Base-by-base conservation (phyloP, 2,797 vertebrate species). In the Sarcophilus harrisii region DNA sequence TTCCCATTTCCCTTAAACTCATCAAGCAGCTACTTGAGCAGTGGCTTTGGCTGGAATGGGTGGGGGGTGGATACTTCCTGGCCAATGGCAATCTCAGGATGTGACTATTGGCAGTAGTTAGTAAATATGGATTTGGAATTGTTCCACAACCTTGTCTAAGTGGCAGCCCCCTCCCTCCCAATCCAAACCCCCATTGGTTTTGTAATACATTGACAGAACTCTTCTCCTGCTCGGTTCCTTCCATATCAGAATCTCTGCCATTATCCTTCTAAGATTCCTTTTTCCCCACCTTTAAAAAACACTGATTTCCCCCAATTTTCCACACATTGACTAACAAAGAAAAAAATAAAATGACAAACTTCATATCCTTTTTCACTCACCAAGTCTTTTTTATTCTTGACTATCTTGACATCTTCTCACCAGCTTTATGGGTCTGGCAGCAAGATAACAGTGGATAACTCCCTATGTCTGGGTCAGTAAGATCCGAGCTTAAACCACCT, bases 1-100 rank as follows among this genome's bases (percentile, higher is more conserved):
- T 97, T 98, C 96, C 98, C 97, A 95, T 98, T 98, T 96, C 98
- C 97, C 97, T 97, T 97, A 95, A 95, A 92, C 96, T 90, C 97
- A 97, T 95, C 96, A 90, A 97, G 87, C 93, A 93, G 97, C 62
- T 58, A 52, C 95, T 96, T 95, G 97, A 98, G 97, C 92, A 73
- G 96, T 94, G 0, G 5, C 96, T 97, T 97, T 97, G 95, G 97
- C 95, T 96, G 58, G 52, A 52, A 52, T 52, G 52, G 52, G 52
- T 52, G 81, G 92, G 96, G 92, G 96, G 4, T n/a, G 4, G 62
- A 66, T 32, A 27, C 30, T 32, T 66, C 62, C 13, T 66, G 30
- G 32, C 1, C 4, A 4, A n/a, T n/a, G 32, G 97, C 97, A 98
- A 94, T 96, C 98, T 98, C 96, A 97, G 98, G 0, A 95, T 98